A percentile compares a stretch with the other conserved stretches of the same genome.
These are phyloP conservation scores for Pedionomus torquatus DNA, from an alignment of 2,113 vertebrate species.

Conservation along the genomic window DNA sequence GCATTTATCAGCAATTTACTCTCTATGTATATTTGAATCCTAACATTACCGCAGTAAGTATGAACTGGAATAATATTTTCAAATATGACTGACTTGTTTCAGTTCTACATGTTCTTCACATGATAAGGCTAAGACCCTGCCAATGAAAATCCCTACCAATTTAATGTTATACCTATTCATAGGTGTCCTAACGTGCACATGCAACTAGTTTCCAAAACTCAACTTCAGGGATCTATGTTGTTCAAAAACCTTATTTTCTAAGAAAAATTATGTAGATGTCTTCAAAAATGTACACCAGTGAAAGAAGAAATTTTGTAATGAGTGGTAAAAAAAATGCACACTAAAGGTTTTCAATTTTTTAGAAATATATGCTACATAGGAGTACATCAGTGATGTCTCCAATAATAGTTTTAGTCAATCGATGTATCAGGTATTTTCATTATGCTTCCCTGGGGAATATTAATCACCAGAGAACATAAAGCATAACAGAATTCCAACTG, in stretches of 20 bases:
- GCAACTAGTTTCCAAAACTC: background rate
- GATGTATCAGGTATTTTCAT: background rate
- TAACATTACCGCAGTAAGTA: background rate
- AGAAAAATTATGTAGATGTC: background rate
- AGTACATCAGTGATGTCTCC: background rate
- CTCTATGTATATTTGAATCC: background rate
- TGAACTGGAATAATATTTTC: background rate
- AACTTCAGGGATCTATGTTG: background rate
- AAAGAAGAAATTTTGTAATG: background rate
- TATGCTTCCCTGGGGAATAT: background rate
- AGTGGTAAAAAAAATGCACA: background rate
- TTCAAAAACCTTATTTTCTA: background rate
- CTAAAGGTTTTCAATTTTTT: background rate
- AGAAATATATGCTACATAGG: background rate
- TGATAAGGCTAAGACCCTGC: background rate
- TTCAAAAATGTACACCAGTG: background rate
- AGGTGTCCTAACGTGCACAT: background rate
- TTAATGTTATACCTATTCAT: background rate
- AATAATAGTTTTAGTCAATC: background rate
- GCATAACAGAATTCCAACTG: background rate
- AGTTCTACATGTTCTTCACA: background rate
- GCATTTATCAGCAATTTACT: background rate
- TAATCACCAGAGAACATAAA: background rate
- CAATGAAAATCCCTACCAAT: background rate
- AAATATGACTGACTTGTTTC: background rate